Base-by-base conservation (phyloP, 2,888 invertebrate species). In the Hemaris fuciformis region DNA sequence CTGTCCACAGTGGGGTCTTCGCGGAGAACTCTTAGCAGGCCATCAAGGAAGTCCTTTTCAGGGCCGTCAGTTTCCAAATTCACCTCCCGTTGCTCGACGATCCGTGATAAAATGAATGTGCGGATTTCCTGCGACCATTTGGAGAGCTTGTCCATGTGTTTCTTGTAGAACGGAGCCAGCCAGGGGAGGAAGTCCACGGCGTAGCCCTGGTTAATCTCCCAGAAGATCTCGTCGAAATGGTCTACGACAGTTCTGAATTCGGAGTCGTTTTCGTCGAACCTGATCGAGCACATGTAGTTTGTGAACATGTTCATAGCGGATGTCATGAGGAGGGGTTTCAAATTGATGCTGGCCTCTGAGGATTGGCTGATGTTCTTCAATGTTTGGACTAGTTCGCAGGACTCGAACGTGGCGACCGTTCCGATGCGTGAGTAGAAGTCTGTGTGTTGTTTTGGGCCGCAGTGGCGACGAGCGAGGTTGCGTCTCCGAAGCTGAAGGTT, bases 171-270 rank as follows among this genome's bases (percentile, higher is more conserved):
- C 0, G 96, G 96, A 0, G 94, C 89, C 0, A 98, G 83, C 95
- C 96, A 97, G 0, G 98, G 98, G 22, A 98, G 77, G 75, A 98
- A 98, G 75, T 98, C 98, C 0, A 97, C 94, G 0, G 97, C 96
- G 80, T 97, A 97, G 0, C 97, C 97, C 74, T 97, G 97, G 82
- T 98, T 98, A 67, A 98, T 97, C 79, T 98, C 97, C 96, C 96
- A 97, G 88, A 98, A 98, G 59, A 98, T 97, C 72, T 96, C 95
- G 74, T 98, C 98, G 80, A 97, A 98, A 62, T 93, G 94, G 23
- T 94, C 89, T 0, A 97, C 96, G 5, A 96, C 93, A 62, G 93
- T 91, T 57, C 93, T 89, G 87, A 97, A 98, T 18, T 95, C 94
- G 0, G 75, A 62, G 69, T 97, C 96, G 0, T 68, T 76, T 13